Base-by-base conservation (phyloP, 1,140 invertebrate species). In the Dermatophagoides farinae region DNA sequence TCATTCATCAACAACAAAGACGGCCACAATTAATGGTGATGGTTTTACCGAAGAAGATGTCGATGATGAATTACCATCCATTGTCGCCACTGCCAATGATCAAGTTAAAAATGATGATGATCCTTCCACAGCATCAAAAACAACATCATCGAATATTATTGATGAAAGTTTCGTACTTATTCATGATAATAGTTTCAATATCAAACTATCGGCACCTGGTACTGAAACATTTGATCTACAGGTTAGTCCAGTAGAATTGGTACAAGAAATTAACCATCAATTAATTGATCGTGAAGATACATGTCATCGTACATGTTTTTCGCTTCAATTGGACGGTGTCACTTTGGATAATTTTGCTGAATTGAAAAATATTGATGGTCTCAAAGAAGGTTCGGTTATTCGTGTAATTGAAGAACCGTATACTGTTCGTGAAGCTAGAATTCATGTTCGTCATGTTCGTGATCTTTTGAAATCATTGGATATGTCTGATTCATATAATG, bases 261-360 rank as follows among this genome's bases (percentile, higher is more conserved):
- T 97, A 0, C 93, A 98, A 77, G 95, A 98, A 77, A 95, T 98
- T 54, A 91, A 97, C 71, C 92, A 97, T 73, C 76, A 97, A 53
- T 74, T 98, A 10, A 95, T 97, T 88, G 93, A 98, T 70, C 77
- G 91, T 39, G 92, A 97, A 72, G 92, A 97, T 69, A 96, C 91
- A 0, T 97, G 93, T 69, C 92, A 95, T 68, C 77, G 92, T 25
- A 98, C 95, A 1, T 98, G 93, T 70, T 98, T 98, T 71, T 93
- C 91, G 0, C 76, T 98, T 10, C 90, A 97, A 74, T 73, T 97
- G 6, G 88, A 96, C 68, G 88, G 87, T 11, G 81, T 83, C 53
- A 92, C 88, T 5, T 74, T 98, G 46, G 95, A 98, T 70, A 95
- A 97, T 72, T 98, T 97, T 77, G 87, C 90, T 11, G 95, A 98